A percentile compares a stretch with the other conserved stretches of the same genome.
phyloP scores from a whole-genome alignment of 2,888 invertebrate species.

The Callyntrura sp. region DNA sequence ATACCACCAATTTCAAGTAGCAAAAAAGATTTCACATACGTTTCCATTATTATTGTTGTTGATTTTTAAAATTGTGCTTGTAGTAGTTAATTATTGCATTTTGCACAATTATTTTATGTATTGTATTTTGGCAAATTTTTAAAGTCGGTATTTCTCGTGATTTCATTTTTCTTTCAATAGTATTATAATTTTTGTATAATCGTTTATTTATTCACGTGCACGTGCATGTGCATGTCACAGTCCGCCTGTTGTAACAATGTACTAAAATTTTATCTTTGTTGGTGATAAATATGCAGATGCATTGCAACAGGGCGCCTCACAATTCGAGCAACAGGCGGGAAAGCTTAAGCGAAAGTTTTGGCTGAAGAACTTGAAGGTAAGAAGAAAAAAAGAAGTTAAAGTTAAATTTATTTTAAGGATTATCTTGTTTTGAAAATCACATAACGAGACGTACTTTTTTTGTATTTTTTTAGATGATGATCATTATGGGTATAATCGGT shows the following conservation, averaged over 20 bases:
- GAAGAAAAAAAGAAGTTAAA: neutral
- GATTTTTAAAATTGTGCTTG: slow-evolving; percentile 5
- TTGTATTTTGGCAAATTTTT: slow-evolving; percentile 3
- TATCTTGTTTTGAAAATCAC: neutral
- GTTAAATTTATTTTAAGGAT: neutral
- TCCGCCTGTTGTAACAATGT: neutral
- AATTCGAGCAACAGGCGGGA: slow-evolving; percentile 98
- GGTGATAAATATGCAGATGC: slow-evolving; percentile 89
- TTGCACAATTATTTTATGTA: slow-evolving; percentile 28
- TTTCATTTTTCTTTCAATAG: slow-evolving; percentile 53
- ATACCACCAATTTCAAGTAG: too few relatives aligned
- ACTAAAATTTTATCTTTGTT: slow-evolving; percentile 32
- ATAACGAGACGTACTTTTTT: slow-evolving; percentile 23
- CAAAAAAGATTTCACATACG: too few relatives aligned
- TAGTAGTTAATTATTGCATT: neutral
- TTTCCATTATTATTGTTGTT: slow-evolving; percentile 3
- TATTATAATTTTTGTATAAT: slow-evolving; percentile 47
- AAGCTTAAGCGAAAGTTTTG: slow-evolving; percentile 98
- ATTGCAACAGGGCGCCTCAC: slow-evolving; percentile 96
- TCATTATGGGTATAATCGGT: slow-evolving; percentile 85
- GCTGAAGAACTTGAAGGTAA: slow-evolving; percentile 97
- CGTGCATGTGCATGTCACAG: slow-evolving; percentile 38
- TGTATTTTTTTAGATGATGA: slow-evolving; percentile 85
- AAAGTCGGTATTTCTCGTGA: slow-evolving; percentile 53
- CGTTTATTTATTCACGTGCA: slow-evolving; percentile 33